A percentile compares a stretch with the other conserved stretches of the same genome.
phyloP scores from a whole-genome alignment of 2,113 vertebrate genomes.

The Cynopterus brachyotis region DNA sequence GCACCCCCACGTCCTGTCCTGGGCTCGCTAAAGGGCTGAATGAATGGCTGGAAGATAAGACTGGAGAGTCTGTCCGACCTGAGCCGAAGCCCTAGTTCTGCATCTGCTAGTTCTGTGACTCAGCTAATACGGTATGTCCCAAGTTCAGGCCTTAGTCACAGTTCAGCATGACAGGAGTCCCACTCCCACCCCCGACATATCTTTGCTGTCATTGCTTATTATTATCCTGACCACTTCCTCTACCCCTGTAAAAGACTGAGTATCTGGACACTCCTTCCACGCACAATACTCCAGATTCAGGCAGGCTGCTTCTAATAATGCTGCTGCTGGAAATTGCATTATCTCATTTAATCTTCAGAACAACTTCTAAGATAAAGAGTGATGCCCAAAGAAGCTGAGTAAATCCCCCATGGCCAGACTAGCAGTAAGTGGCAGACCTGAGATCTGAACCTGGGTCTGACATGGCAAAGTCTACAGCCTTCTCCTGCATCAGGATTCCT shows the following conservation, averaged over 20 bases:
- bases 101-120: background rate
- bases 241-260: background rate
- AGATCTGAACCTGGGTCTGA: background rate
- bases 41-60: background rate
- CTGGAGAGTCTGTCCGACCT: background rate
- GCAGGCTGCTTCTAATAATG: background rate
- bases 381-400: background rate
- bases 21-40: background rate
- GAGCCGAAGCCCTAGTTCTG: background rate
- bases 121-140: accelerated
- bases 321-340: background rate
- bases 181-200: background rate
- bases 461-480: background rate
- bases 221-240: background rate
- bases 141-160: background rate
- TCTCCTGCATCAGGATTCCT: background rate
- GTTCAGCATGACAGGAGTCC: background rate
- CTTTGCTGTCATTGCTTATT: accelerated
- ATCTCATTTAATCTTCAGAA: background rate
- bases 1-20: background rate
- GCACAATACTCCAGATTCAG: background rate
- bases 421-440: background rate
- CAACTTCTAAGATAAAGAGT: background rate
- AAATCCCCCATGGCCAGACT: background rate
- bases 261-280: background rate